Base-by-base conservation (phyloP, 2,113 vertebrate genomes). In the Orientallactaga bullata region DNA sequence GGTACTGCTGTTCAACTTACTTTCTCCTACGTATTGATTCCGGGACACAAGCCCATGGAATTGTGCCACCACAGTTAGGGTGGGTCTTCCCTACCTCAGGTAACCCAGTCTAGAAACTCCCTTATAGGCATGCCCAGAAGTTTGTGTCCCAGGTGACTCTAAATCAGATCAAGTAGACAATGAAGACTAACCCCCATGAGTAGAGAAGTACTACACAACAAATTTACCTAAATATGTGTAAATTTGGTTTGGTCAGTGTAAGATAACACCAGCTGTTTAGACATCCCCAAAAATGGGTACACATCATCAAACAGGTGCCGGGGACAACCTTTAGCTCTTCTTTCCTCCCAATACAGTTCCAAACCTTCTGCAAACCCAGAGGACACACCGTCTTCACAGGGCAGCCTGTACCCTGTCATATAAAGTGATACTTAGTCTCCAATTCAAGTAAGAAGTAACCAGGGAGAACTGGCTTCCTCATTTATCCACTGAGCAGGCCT, bases 381-480 rank as follows among this genome's bases (percentile, higher is more conserved):
- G 16, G 28, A 68, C n/a, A 21, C 32, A 17, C 17, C 28, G 15
- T 82, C 71, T 77, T 63, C 61, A 69, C 72, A 32, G 26, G 87
- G 47, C 39, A 24, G 5, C 1, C 47, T 30, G 1, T 18, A 26
- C 17, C 2, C 37, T 24, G 42, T 81, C 66, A 78, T 60, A 92
- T 58, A 68, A 77, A 66, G 60, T 26, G 26, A 1, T 35, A 32
- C 79, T 23, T 23, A 63, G 21, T 68, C 39, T 58, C 30, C 17
- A 23, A 24, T 55, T 2, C 12, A 37, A 76, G 55, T 1, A 71
- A 77, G 37, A 90, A 95, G 91, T 28, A 26, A 32, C 30, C 80
- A 32, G 20, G 13, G 77, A 63, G 24, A 96, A 94, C 85, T 84
- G 58, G 77, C 69, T 85, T 91, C 92, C 93, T 94, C 85, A 17